Evolutionary conservation across 2,797 vertebrate species (phyloP).

Genomic region (Enteromius afrohamiltoni): DNA sequence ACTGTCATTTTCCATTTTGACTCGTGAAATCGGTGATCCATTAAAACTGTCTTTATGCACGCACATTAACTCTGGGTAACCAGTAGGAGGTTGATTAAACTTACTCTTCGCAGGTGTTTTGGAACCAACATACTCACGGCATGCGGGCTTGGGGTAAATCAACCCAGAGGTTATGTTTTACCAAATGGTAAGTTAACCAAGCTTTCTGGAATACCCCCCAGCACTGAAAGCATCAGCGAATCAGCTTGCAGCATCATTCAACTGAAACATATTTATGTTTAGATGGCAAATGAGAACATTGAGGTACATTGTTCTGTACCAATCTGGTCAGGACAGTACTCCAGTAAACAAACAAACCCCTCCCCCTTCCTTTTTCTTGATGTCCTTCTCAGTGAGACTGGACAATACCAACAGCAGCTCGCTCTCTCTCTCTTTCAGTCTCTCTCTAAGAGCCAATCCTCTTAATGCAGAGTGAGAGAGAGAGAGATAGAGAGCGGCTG

Average conservation of each 20-base stretch:
- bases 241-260: background rate
- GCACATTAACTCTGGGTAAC: too few relatives aligned
- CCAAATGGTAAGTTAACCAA: too few relatives aligned
- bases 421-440: conserved; percentile 57
- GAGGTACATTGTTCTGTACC: background rate
- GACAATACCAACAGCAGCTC: conserved; percentile 37
- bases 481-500: conserved; percentile 22
- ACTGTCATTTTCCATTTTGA: too few relatives aligned
- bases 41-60: too few relatives aligned
- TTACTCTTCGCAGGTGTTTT: too few relatives aligned
- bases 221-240: background rate
- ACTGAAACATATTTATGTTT: background rate
- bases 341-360: conserved; percentile 42
- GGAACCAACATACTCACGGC: too few relatives aligned
- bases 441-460: conserved; percentile 68
- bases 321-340: conserved; percentile 4
- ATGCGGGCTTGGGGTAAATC: too few relatives aligned
- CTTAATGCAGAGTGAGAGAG: conserved; percentile 45
- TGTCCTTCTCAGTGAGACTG: conserved; percentile 30
- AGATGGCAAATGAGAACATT: background rate
- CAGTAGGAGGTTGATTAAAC: too few relatives aligned
- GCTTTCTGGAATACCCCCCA: too few relatives aligned
- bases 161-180: too few relatives aligned
- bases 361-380: conserved; percentile 12
- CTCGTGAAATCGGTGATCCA: too few relatives aligned